These are phyloP conservation scores for Muntiacus muntjak DNA, from an alignment of 2,113 vertebrate species.

Conservation along the genomic window DNA sequence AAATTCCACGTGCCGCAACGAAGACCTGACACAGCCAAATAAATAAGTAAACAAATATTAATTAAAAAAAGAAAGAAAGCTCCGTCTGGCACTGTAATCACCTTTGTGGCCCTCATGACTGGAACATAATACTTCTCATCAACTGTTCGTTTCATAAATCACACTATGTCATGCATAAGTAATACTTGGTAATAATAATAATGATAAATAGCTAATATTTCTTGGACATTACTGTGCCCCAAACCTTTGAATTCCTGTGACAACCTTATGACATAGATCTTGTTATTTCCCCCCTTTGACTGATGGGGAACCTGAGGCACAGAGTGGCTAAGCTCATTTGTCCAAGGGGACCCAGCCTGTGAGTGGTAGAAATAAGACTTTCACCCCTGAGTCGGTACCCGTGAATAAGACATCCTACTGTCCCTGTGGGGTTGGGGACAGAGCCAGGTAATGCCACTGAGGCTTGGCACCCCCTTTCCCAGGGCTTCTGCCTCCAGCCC, in stretches of 20 bases:
- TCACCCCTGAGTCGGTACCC: neutral
- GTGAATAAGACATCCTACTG: neutral
- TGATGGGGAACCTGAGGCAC: neutral
- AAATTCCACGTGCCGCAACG: accelerated
- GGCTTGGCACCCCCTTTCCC: neutral
- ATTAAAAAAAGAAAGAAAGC: neutral
- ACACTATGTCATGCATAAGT: neutral
- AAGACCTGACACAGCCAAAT: neutral
- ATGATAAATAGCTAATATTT: neutral
- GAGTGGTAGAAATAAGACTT: neutral
- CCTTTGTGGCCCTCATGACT: neutral
- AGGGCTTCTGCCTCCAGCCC: neutral
- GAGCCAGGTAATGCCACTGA: neutral
- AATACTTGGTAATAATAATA: neutral
- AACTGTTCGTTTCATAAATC: conserved; percentile 25
- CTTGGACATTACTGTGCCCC: neutral
- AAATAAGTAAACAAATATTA: neutral
- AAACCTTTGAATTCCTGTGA: neutral
- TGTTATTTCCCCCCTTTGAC: neutral
- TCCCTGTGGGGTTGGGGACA: neutral
- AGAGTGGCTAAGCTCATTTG: neutral
- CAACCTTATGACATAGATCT: neutral
- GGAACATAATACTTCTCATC: neutral
- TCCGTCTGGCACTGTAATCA: neutral
- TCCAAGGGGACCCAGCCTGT: neutral